Evolutionary conservation across 35 echinoderm and acorn worm genomes (phyloP).

Genomic region (Lytechinus variegatus): DNA sequence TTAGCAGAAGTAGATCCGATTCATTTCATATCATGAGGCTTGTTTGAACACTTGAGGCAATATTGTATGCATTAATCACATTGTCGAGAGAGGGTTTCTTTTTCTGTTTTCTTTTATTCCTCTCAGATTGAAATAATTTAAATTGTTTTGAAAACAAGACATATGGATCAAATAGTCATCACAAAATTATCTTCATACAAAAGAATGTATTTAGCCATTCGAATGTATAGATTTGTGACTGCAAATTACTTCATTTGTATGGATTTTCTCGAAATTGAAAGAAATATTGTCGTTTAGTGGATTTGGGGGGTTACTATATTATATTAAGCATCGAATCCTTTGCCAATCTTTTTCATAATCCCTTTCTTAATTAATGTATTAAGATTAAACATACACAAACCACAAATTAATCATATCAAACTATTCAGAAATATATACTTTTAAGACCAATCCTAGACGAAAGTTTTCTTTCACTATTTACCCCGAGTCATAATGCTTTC

Average conservation of each 20-base stretch:
- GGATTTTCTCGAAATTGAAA: too few species aligned
- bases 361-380: too few species aligned
- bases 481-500: not conserved
- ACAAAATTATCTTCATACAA: not conserved
- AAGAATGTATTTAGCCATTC: not conserved
- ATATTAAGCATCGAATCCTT: too few species aligned
- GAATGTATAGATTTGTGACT: too few species aligned
- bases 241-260: too few species aligned
- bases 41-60: not conserved
- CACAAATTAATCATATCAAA: too few species aligned
- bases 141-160: not conserved
- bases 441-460: not conserved
- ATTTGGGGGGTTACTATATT: too few species aligned
- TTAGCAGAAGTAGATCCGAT: not conserved
- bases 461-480: not conserved
- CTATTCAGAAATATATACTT: not conserved
- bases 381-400: too few species aligned
- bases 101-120: not conserved
- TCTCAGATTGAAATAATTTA: not conserved
- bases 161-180: not conserved
- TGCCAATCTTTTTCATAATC: too few species aligned
- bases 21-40: conserved; percentile 11
- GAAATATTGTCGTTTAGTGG: too few species aligned
- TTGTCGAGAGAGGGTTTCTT: not conserved
- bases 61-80: not conserved